Evolutionary conservation across 1,140 invertebrate species (phyloP), one percentile per base, ranked within the genome.

Genomic region (Lordiphosa clarofinis): DNA sequence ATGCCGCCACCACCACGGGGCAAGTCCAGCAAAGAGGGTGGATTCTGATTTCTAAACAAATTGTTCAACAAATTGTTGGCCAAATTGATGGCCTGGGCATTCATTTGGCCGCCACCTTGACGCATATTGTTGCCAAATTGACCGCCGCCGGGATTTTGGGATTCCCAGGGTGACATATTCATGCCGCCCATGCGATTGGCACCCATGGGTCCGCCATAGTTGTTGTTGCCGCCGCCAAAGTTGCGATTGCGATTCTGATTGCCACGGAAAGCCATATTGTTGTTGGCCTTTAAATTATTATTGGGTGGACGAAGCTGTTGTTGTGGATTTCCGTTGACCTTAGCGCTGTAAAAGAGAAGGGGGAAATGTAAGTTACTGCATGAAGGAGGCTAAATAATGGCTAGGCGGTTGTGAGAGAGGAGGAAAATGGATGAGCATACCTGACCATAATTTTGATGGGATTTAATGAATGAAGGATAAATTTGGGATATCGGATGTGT

Each of bases 11-110:
- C 91, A 24, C 91, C 89, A 46, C 91, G 89, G 35, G 91, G 91
- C 89, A 92, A 89, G 61, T 92, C 91, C 13, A 92, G 72, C n/a
- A 92, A 73, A 5, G 91, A 92, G 7, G 91, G 91, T 54, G 91
- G 91, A 43, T 91, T 90, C 72, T 92, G 91, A 40, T 81, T 89
- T 7, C 86, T 54, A 52, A 92, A 90, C 19, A 92, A 67, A 58
- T 92, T 92, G 64, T 91, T 91, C 56, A 92, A 88, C 71, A 90
- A 56, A 70, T 92, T 92, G 84, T 82, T 82, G 35, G 76, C 76
- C 67, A 81, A 46, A 15, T 91, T 91, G 7, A 92, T 82, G n/a
- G 91, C 92, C 31, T 91, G 90, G 33, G 91, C 88, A 66, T 91
- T 91, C 40, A 82, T 82, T 28, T 88, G 88, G 4, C 90, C 90